These are phyloP conservation scores for Chaetodon trifasciatus DNA, from an alignment of 2,797 vertebrate species.

Conservation along the genomic window DNA sequence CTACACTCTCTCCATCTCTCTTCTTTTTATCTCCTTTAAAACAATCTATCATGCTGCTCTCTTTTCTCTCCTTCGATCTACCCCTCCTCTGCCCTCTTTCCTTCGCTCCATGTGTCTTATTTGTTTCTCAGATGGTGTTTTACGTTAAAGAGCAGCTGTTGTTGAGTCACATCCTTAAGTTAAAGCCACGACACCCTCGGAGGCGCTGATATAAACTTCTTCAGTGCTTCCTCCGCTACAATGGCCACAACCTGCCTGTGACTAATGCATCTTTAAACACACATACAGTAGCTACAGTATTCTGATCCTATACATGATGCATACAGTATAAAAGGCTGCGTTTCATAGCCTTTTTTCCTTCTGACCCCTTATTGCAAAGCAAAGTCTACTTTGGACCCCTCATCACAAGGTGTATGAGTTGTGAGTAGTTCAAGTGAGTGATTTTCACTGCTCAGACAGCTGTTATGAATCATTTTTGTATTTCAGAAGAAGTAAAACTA, in stretches of 20 bases:
- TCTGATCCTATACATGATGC: slow-evolving; percentile 1
- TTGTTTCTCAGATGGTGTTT: slow-evolving; percentile 54
- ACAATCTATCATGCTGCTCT: slow-evolving; percentile 34
- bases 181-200: slow-evolving; percentile 39
- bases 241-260: slow-evolving; percentile 42
- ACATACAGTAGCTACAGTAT: slow-evolving; percentile 11
- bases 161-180: slow-evolving; percentile 68
- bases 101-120: slow-evolving; percentile 22
- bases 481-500: background rate
- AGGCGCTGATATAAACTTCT: slow-evolving; percentile 48
- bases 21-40: slow-evolving; percentile 28
- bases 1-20: slow-evolving; percentile 12
- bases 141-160: slow-evolving; percentile 59
- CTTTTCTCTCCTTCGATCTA: slow-evolving; percentile 4
- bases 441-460: background rate
- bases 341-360: slow-evolving; percentile 2
- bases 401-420: background rate
- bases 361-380: background rate
- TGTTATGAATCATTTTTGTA: background rate
- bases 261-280: slow-evolving; percentile 45
- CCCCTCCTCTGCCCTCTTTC: background rate
- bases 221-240: slow-evolving; percentile 40
- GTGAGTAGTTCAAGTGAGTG: background rate
- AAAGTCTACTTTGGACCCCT: background rate
- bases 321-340: background rate